Percentiles rank a stretch among this genome's conserved stretches.
Evolutionary conservation across 2,797 vertebrate genomes (phyloP).

Genomic region (Dendrocincla tyrannina): DNA sequence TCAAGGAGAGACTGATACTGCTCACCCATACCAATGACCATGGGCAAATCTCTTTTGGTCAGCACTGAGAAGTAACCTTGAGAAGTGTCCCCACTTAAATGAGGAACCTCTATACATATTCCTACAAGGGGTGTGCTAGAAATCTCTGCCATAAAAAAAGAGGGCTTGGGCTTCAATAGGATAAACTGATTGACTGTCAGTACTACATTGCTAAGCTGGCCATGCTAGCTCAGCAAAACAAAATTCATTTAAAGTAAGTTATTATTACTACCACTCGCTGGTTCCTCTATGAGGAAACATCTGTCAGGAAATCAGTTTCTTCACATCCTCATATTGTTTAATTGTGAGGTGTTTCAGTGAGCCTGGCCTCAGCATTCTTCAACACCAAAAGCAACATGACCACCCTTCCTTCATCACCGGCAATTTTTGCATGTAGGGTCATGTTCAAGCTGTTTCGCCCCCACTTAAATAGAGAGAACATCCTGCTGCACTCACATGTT

Average conservation of each 20-base stretch:
- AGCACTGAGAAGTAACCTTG: background rate
- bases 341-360: background rate
- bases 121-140: background rate
- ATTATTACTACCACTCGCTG: background rate
- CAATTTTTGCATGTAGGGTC: background rate
- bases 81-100: background rate
- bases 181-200: background rate
- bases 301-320: background rate
- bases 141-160: background rate
- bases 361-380: background rate
- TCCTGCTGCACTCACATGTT: background rate
- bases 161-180: background rate
- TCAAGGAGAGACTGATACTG: background rate
- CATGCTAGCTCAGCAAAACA: background rate
- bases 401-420: background rate
- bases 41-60: background rate
- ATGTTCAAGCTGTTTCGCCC: background rate
- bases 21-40: background rate
- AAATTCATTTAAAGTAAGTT: background rate
- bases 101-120: accelerated
- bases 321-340: background rate
- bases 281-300: background rate
- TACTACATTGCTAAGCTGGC: background rate
- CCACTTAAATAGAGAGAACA: background rate
- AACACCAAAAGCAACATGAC: background rate